Evolutionary conservation across 2,888 invertebrate genomes (phyloP).

Genomic region (Catocala sponsa): DNA sequence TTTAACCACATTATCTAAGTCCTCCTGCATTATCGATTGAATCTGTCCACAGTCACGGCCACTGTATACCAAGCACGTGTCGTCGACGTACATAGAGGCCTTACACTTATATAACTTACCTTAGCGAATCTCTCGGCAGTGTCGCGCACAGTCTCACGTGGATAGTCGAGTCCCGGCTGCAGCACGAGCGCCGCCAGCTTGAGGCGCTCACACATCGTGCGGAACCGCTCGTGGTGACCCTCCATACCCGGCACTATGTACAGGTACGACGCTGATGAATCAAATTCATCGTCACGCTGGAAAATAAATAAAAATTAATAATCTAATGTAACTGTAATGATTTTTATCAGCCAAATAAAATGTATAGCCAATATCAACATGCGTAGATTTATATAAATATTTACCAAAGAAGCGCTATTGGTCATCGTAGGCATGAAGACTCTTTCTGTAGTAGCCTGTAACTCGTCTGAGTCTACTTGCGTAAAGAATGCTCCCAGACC

Average conservation of each 20-base stretch:
- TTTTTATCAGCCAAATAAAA: background rate
- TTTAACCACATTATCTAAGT: too few relatives aligned
- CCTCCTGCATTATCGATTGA: too few relatives aligned
- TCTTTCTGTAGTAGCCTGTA: slow-evolving; percentile 31
- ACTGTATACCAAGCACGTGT: too few relatives aligned
- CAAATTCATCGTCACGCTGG: slow-evolving; percentile 63
- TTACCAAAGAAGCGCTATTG: slow-evolving; percentile 28
- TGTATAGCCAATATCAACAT: background rate
- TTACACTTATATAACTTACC: slow-evolving; percentile 51
- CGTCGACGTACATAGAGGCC: too few relatives aligned
- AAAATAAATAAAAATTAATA: slow-evolving; percentile 20
- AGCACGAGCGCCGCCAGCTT: slow-evolving; percentile 61
- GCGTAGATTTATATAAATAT: background rate
- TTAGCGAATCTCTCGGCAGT: slow-evolving; percentile 60
- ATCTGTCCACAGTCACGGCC: too few relatives aligned
- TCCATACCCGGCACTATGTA: slow-evolving; percentile 67
- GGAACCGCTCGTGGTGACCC: slow-evolving; percentile 60
- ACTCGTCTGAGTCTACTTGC: slow-evolving; percentile 29
- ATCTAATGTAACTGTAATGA: background rate
- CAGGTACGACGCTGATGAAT: slow-evolving; percentile 53
- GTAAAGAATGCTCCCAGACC: slow-evolving; percentile 30
- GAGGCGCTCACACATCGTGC: slow-evolving; percentile 56
- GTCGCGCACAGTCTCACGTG: slow-evolving; percentile 56
- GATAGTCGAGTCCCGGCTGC: slow-evolving; percentile 61
- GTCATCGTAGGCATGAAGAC: slow-evolving; percentile 32